Conservation (phyloP, 2,797 vertebrate species). For the Morelia viridis region DNA sequence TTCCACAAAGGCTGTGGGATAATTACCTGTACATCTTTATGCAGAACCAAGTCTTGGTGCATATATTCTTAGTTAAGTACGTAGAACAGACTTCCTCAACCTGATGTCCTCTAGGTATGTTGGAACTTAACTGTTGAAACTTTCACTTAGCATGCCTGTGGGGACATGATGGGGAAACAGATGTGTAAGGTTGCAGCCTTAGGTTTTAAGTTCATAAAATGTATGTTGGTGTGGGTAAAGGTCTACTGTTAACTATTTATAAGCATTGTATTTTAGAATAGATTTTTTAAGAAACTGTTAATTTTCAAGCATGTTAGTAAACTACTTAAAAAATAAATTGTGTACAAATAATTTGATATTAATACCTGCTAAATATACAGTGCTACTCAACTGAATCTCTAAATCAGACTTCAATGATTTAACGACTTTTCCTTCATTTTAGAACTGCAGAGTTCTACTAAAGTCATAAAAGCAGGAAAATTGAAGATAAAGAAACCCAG, state of each 20-base stretch:
- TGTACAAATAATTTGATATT: neutral
- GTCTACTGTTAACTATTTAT: neutral
- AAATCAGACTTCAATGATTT: conserved; percentile 5
- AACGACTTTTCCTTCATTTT: conserved; percentile 60
- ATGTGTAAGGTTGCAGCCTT: neutral
- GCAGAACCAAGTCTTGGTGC: neutral
- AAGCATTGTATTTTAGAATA: neutral
- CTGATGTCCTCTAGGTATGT: neutral
- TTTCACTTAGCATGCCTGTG: neutral
- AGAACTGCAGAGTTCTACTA: conserved; percentile 82
- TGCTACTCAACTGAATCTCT: neutral
- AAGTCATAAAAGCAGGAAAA: conserved; percentile 85
- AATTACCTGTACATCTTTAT: neutral
- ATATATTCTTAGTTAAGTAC: neutral
- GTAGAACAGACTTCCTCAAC: neutral
- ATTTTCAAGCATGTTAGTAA: neutral
- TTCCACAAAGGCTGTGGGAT: neutral
- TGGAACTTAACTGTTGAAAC: neutral
- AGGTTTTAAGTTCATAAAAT: neutral
- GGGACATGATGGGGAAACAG: neutral
- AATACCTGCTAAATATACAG: neutral
- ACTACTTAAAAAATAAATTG: neutral
- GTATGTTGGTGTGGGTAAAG: neutral
- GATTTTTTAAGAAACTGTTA: neutral
- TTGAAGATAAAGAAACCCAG: conserved; percentile 81